Percentiles rank a stretch among this genome's conserved stretches.
phyloP scores from a whole-genome alignment of 2,888 invertebrate genomes.

The Trisateles emortualis region DNA sequence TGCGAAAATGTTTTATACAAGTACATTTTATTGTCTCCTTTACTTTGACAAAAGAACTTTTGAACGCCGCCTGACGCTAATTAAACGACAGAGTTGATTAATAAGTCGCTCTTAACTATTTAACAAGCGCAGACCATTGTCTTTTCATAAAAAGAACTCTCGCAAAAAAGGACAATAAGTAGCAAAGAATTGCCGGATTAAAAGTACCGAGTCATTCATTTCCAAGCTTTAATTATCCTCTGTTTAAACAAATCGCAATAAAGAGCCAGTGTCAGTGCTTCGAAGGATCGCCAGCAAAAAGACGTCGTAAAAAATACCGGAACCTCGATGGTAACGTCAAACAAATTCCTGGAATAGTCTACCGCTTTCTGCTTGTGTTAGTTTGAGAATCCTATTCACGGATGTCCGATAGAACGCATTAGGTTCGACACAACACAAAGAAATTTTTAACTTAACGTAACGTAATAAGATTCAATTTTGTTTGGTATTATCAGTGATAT shows the following conservation, averaged over 20 bases:
- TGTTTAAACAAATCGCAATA: conserved; percentile 84
- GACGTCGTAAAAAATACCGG: conserved; percentile 62
- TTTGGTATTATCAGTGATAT: conserved; percentile 9
- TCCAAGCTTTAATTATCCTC: conserved; percentile 80
- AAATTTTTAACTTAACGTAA: background rate
- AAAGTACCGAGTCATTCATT: conserved; percentile 78
- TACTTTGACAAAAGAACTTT: conserved; percentile 61
- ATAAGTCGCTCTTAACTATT: conserved; percentile 77
- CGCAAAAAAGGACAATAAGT: conserved; percentile 66
- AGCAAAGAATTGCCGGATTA: conserved; percentile 69
- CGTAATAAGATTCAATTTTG: conserved; percentile 11
- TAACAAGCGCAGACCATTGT: conserved; percentile 76
- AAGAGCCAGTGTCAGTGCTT: conserved; percentile 64
- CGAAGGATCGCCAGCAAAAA: conserved; percentile 62
- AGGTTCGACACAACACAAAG: conserved; percentile 11
- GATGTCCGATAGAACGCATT: conserved; percentile 34
- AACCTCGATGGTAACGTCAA: conserved; percentile 66
- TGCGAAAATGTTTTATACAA: conserved; percentile 22
- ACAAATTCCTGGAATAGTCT: conserved; percentile 70
- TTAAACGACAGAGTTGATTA: conserved; percentile 78
- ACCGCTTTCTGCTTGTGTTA: conserved; percentile 61
- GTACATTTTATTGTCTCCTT: conserved; percentile 55
- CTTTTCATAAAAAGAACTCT: conserved; percentile 70
- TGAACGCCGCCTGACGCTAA: conserved; percentile 64
- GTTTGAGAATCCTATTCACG: conserved; percentile 52